A percentile compares a stretch with the other conserved stretches of the same genome.
phyloP scores from a whole-genome alignment of 2,113 vertebrate species.

The Lethenteron reissneri region DNA sequence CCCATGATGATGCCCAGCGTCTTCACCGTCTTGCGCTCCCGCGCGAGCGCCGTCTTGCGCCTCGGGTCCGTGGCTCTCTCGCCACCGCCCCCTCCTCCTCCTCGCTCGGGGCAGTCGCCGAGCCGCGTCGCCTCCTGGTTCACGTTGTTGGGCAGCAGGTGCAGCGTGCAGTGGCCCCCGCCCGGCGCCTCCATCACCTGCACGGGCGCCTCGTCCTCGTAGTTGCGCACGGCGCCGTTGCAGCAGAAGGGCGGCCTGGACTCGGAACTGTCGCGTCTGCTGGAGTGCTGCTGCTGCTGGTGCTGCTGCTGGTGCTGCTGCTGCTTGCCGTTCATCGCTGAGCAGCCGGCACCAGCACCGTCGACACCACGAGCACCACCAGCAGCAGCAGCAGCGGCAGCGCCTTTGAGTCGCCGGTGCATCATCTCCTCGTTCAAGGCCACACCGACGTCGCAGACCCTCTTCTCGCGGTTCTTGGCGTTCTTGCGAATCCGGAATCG shows the following conservation, averaged over 20 bases:
- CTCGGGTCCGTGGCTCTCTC: slow-evolving; percentile 49
- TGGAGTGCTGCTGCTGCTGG: neutral
- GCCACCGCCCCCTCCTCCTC: slow-evolving; percentile 26
- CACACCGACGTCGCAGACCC: neutral
- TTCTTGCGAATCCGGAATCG: slow-evolving; percentile 84
- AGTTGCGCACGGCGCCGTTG: neutral
- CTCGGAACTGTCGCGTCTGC: neutral
- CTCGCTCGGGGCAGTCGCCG: neutral
- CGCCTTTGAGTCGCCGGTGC: too few species aligned
- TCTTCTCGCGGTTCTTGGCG: slow-evolving; percentile 50
- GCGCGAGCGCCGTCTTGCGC: slow-evolving; percentile 56
- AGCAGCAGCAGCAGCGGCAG: too few species aligned
- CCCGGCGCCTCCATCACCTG: neutral
- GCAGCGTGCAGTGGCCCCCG: neutral
- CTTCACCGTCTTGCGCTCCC: slow-evolving; percentile 88
- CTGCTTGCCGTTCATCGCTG: too few species aligned
- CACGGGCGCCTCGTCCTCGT: neutral
- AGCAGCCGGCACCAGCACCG: too few species aligned
- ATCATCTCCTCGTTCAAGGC: too few species aligned
- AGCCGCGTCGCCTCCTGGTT: neutral
- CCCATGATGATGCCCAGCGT: slow-evolving; percentile 94
- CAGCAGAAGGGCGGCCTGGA: neutral
- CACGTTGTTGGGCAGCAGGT: neutral
- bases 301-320: neutral
- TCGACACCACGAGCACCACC: too few species aligned